These are phyloP conservation scores for Spea bombifrons DNA, from an alignment of 2,113 vertebrate species.

Conservation along the genomic window DNA sequence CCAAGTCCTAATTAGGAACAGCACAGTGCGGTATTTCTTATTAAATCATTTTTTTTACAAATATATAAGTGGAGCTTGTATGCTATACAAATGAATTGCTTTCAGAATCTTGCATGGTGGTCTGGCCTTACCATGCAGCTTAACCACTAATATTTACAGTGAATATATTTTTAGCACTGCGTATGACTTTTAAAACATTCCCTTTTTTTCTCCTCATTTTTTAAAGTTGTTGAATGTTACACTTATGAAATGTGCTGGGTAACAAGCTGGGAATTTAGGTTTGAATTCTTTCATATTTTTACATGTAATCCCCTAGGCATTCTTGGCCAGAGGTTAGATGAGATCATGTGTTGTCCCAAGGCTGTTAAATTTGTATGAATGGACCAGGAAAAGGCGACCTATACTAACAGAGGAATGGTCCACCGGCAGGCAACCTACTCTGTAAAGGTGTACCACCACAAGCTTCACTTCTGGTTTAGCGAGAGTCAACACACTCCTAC, in stretches of 20 bases:
- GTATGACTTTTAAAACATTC: slow-evolving; percentile 38
- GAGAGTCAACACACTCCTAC: too few relatives aligned
- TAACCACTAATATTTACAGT: slow-evolving; percentile 47
- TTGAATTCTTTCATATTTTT: slow-evolving; percentile 45
- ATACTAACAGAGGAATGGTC: too few relatives aligned
- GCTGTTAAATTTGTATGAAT: slow-evolving; percentile 12
- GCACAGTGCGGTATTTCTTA: not conserved
- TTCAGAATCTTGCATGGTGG: slow-evolving; percentile 41
- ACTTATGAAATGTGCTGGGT: slow-evolving; percentile 39
- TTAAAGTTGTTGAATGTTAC: slow-evolving; percentile 32
- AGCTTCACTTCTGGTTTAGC: too few relatives aligned
- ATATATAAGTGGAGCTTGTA: slow-evolving; percentile 7
- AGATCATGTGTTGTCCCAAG: slow-evolving; percentile 26
- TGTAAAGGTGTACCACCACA: too few relatives aligned
- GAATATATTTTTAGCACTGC: slow-evolving; percentile 46
- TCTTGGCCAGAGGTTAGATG: slow-evolving; percentile 22
- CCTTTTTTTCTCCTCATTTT: slow-evolving; percentile 24
- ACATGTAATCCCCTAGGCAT: slow-evolving; percentile 44
- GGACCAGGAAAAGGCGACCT: not conserved
- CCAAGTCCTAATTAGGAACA: too few relatives aligned
- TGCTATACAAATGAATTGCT: slow-evolving; percentile 30
- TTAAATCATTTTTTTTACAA: slow-evolving; percentile 1
- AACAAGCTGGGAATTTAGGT: slow-evolving; percentile 41
- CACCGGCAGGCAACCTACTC: too few relatives aligned
- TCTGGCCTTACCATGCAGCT: slow-evolving; percentile 28